Evolutionary conservation across 2,888 invertebrate species (phyloP).

Genomic region (Papilio protenor): DNA sequence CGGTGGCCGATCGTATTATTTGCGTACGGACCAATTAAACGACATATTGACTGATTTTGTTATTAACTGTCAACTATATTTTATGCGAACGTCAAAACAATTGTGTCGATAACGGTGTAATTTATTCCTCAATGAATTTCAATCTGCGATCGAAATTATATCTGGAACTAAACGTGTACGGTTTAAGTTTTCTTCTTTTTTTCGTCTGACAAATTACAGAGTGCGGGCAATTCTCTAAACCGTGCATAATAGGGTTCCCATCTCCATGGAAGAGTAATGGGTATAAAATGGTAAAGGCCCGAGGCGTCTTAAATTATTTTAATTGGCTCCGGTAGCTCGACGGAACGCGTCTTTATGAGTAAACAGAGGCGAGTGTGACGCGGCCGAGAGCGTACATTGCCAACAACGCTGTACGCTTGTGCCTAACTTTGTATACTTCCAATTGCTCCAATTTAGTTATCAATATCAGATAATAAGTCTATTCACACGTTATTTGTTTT

Average conservation of each 20-base stretch:
- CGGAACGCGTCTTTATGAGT: slow-evolving; percentile 63
- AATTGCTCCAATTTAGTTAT: slow-evolving; percentile 34
- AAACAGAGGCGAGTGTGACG: slow-evolving; percentile 52
- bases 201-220: slow-evolving; percentile 73
- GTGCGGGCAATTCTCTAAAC: slow-evolving; percentile 75
- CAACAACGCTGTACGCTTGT: slow-evolving; percentile 19
- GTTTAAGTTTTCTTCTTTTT: slow-evolving; percentile 59
- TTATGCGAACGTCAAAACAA: slow-evolving; percentile 36
- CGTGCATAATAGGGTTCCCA: slow-evolving; percentile 79
- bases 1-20: slow-evolving; percentile 23
- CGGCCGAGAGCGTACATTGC: slow-evolving; percentile 35
- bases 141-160: slow-evolving; percentile 39
- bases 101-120: slow-evolving; percentile 32
- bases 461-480: slow-evolving; percentile 33
- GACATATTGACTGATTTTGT: slow-evolving; percentile 34
- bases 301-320: slow-evolving; percentile 83
- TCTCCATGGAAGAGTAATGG: slow-evolving; percentile 80
- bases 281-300: slow-evolving; percentile 81
- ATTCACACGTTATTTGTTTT: slow-evolving; percentile 31
- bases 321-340: slow-evolving; percentile 84
- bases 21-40: slow-evolving; percentile 36
- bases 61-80: slow-evolving; percentile 33
- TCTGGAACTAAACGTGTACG: slow-evolving; percentile 50
- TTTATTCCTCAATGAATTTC: slow-evolving; percentile 37
- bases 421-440: slow-evolving; percentile 24